Base-by-base conservation (phyloP, 2,888 invertebrate species). In the Eugnorisma glareosa region DNA sequence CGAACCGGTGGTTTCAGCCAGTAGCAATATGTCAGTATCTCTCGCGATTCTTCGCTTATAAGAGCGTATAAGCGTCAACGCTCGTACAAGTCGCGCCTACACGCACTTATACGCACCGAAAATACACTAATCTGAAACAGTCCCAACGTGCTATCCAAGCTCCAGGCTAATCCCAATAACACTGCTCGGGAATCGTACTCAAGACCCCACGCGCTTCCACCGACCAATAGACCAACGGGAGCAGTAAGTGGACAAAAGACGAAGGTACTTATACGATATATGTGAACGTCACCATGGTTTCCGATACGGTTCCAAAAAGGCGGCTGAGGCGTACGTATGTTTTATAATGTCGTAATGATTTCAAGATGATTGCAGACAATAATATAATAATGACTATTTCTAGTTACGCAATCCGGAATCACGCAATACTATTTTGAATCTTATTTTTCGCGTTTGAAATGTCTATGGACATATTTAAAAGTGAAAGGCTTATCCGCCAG, bases 351-450 rank as follows among this genome's bases (percentile, higher is more conserved):
- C 24, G 10, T 59, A 74, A 48, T 40, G 18, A 24, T 10, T 3
- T 28, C 37, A 75, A 40, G 18, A 43, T 54, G 24, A 43, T 43
- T 43, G 18, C 15, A 18, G 24, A 37, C 1, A 37, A 48, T 61
- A n/a, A n/a, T n/a, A 28, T 40, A 40, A 24, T 51, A 28, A 59
- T 21, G 4, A 45, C 43, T 37, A 24, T 31, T 35, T 28, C n/a
- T 28, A 7, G 35, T 57, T 31, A 24, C 40, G 40, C 43, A 51
- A 68, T 28, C 37, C 24, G 4, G 37, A 72, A 37, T 28, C 37
- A 72, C 68, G 48, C 18, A 45, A 73, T 7, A 45, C 24, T 28
- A 59, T 45, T 73, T 45, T 5, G 24, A 59, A 59, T 43, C 21
- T 28, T 21, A 21, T 18, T 54, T 24, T 43, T 21, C 2, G 31